A percentile compares a stretch with the other conserved stretches of the same genome.
These are phyloP conservation scores for Thomomys bottae DNA, from an alignment of 2,113 vertebrate genomes.

Conservation along the genomic window DNA sequence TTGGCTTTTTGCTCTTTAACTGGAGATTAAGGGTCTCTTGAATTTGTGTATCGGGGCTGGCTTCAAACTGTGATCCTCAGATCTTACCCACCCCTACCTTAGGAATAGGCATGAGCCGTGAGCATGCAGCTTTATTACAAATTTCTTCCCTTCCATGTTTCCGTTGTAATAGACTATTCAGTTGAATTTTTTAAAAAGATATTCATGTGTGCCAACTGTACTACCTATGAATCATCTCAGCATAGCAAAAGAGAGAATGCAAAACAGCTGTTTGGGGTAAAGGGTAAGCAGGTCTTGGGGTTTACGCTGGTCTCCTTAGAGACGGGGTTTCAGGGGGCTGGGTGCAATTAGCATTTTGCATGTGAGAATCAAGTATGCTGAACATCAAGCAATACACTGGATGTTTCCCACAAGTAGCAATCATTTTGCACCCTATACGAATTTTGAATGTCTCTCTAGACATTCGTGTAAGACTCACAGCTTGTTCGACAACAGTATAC, in stretches of 20 bases:
- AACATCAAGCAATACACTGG: background rate
- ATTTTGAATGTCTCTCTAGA: slow-evolving; percentile 64
- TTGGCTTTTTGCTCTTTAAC: too few species aligned
- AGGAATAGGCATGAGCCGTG: too few species aligned
- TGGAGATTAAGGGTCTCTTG: too few species aligned
- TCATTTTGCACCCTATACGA: slow-evolving; percentile 51
- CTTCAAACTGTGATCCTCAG: too few species aligned
- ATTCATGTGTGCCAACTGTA: background rate
- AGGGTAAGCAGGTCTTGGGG: background rate
- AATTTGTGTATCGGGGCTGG: too few species aligned
- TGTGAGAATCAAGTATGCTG: background rate
- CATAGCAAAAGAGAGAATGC: background rate
- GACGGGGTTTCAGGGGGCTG: background rate
- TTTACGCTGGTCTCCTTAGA: background rate
- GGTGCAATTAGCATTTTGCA: slow-evolving; percentile 8
- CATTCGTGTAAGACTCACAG: slow-evolving; percentile 64
- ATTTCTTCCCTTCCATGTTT: slow-evolving; percentile 31
- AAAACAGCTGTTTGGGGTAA: slow-evolving; percentile 6
- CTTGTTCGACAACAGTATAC: slow-evolving; percentile 43
- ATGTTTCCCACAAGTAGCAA: slow-evolving; percentile 46
- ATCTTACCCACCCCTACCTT: too few species aligned
- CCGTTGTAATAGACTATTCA: background rate
- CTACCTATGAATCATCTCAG: slow-evolving; percentile 26
- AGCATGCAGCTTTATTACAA: background rate
- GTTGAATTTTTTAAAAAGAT: background rate